Evolutionary conservation across 2,888 invertebrate genomes (phyloP), one percentile per base, ranked within the genome.

Genomic region (Tupiocoris notatus): DNA sequence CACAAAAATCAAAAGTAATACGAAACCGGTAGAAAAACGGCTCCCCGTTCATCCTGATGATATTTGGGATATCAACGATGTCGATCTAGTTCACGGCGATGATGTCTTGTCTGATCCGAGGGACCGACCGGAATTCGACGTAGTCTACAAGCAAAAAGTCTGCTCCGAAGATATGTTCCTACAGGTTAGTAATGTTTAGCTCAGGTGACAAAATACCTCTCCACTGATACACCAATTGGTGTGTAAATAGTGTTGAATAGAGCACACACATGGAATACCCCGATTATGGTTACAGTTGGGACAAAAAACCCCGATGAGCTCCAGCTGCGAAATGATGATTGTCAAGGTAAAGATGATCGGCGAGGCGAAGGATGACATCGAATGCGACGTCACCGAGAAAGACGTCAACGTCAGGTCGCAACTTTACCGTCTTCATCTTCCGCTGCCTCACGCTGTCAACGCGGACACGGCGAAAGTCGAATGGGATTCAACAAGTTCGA

Each of bases 301-400:
- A 0, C 89, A 90, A 78, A 94, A 93, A 83, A 92, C 91, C 0
- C 89, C 91, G 18, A 86, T 89, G 1, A 90, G 93, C 0, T 88
- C 93, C 1, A 94, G 94, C 82, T 95, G 95, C 84, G 96, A 96
- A 84, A 91, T 93, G 83, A 89, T 96, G 84, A 87, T 94, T n/a
- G 86, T 96, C 22, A 87, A 88, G 77, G 88, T 96, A 17, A 86
- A 89, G 81, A 85, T 96, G 83, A 92, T 94, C 0, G 91, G 88
- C 1, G 94, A 95, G 82, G 88, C 88, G 78, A 88, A 88, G 62
- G 89, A 91, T 80, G 91, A 91, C 82, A 89, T 96, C 77, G 90
- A 92, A 79, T 85, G 96, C 62, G 88, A 90, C 78, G 90, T 91
- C 1, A 86, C 87, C 16, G 86, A 87, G 54, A 86, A 85, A 9